Evolutionary conservation across 2,797 vertebrate species (phyloP), one percentile per base, ranked within the genome.

Genomic region (Bovichtus variegatus): DNA sequence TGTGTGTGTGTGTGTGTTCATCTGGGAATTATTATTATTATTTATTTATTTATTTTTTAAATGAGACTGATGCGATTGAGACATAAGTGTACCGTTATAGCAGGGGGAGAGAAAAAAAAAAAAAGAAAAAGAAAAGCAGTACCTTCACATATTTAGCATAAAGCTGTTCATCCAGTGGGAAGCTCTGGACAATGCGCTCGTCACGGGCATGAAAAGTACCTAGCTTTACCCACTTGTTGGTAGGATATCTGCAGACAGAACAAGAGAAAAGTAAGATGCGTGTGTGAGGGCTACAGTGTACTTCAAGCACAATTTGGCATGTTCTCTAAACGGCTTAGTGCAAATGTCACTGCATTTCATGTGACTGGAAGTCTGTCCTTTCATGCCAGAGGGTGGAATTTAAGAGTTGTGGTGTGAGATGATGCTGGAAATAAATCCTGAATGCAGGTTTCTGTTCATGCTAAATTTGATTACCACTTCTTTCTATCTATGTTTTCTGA

Each of bases 71-170:
- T n/a, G n/a, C n/a, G n/a, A n/a, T n/a, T n/a, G n/a, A 57, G 41
- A 19, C 19, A 50, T 27, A 19, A 10, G 10, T 29, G 29, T 23
- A 25, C 13, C 29, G 34, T 21, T 31, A 19, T 1, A 23, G 27
- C 21, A 72, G 25, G n/a, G n/a, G n/a, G n/a, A n/a, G n/a, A 55
- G 9, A 67, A 57, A 31, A 46, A 49, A n/a, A 54, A 5, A 55
- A 58, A 31, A 29, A 40, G n/a, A n/a, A n/a, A n/a, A n/a, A n/a
- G n/a, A n/a, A n/a, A 59, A 10, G 7, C 7, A 40, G 44, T 91
- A 99, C 98, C 98, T 99, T 99, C 75, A 98, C 96, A 51, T 98
- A 99, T 97, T 99, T 99, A 74, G 98, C 98, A 82, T 98, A 99
- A 92, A 98, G 97, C 93, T 99, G 98, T 36, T 99, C 98, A 86